These are phyloP conservation scores for Leucoptera coffeella DNA, from an alignment of 2,888 invertebrate genomes.

Conservation along the genomic window DNA sequence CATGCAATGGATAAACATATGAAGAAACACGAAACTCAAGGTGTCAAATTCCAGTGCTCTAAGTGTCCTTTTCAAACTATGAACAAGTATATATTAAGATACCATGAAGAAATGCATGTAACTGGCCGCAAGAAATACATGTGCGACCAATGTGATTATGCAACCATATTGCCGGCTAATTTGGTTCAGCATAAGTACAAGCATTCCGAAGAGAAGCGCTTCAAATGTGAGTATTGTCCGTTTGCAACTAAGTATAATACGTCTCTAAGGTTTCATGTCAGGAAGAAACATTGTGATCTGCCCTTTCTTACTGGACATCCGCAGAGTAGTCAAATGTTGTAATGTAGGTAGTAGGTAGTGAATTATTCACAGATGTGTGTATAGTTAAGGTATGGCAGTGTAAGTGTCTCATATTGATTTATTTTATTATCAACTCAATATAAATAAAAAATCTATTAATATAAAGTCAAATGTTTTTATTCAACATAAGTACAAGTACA, in stretches of 20 bases:
- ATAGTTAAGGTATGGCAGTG: no score
- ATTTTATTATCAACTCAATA: slow-evolving; percentile 4
- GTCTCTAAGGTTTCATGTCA: slow-evolving; percentile 37
- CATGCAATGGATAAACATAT: slow-evolving; percentile 35
- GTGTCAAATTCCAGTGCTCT: slow-evolving; percentile 30
- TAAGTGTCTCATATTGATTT: background rate
- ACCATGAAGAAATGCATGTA: slow-evolving; percentile 35
- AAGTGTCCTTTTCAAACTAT: slow-evolving; percentile 37
- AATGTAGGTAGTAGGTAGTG: no score
- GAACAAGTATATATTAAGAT: slow-evolving; percentile 37
- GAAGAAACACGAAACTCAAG: slow-evolving; percentile 22
- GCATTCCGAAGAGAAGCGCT: slow-evolving; percentile 34
- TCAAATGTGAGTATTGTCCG: slow-evolving; percentile 40
- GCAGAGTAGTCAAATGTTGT: no score
- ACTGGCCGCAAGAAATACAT: slow-evolving; percentile 31
- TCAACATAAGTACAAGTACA: no score
- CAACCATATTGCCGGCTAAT: slow-evolving; percentile 34
- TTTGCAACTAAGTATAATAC: slow-evolving; percentile 44
- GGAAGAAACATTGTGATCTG: slow-evolving; percentile 45
- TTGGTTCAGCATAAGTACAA: slow-evolving; percentile 42
- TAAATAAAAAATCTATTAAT: no score
- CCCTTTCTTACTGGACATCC: no score
- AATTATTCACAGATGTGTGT: no score
- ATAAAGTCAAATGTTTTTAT: no score
- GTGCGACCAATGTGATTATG: slow-evolving; percentile 38